Conservation (phyloP, 2,888 invertebrate species). For the Chrysodeixis includens region DNA sequence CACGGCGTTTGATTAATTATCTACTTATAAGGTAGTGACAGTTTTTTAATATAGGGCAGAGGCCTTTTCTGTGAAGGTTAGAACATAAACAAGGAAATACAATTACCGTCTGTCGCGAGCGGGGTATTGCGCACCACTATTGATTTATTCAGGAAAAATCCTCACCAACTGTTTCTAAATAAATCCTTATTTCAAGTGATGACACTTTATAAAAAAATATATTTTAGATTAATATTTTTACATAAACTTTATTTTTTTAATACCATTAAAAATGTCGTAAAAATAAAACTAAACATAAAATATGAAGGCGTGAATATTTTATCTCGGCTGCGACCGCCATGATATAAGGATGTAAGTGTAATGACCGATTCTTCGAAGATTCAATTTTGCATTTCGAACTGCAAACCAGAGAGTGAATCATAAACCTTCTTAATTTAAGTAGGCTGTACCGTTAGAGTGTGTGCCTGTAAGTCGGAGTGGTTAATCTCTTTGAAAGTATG, state of each 20-base stretch:
- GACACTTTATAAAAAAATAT: too few species aligned
- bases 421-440: conserved; percentile 60
- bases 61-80: conserved; percentile 37
- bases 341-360: conserved; percentile 21
- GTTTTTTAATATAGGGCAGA: conserved; percentile 11
- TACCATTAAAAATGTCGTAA: too few species aligned
- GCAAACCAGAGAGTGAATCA: conserved; percentile 55
- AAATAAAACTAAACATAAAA: neutral
- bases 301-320: too few species aligned
- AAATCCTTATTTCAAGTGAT: too few species aligned
- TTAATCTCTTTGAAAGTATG: conserved; percentile 58
- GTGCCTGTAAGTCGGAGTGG: conserved; percentile 44
- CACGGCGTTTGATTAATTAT: too few species aligned
- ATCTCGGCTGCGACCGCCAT: neutral
- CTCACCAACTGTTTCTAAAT: too few species aligned
- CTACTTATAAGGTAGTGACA: conserved; percentile 21
- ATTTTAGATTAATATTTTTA: too few species aligned
- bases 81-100: conserved; percentile 43
- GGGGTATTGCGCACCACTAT: conserved; percentile 5
- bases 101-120: conserved; percentile 7
- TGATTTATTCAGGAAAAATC: neutral
- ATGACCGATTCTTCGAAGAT: conserved; percentile 54
- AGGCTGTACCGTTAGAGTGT: conserved; percentile 67
- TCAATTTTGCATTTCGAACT: conserved; percentile 51
- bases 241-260: too few species aligned